phyloP scores from a whole-genome alignment of 2,113 vertebrate genomes.

The Xiphophorus maculatus region DNA sequence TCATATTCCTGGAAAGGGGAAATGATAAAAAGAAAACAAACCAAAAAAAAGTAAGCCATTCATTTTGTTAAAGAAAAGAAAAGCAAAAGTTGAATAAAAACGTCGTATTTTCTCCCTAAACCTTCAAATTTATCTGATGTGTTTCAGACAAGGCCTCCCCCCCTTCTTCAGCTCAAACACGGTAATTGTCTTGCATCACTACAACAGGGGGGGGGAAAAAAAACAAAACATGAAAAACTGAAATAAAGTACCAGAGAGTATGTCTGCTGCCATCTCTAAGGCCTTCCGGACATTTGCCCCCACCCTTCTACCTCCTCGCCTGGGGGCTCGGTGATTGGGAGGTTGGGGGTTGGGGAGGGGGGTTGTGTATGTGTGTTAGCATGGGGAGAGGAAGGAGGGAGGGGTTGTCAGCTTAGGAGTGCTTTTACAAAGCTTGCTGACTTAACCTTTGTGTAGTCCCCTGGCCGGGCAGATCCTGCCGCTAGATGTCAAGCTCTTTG shows the following conservation, averaged over 20 bases:
- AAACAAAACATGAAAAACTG: conserved; percentile 72
- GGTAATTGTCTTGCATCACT: conserved; percentile 54
- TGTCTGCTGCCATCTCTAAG: conserved; percentile 73
- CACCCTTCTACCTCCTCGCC: neutral
- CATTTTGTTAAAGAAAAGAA: neutral
- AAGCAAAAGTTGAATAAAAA: neutral
- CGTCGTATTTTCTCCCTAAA: neutral
- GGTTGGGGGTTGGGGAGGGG: neutral
- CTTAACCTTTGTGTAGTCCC: conserved; percentile 92
- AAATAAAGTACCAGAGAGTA: conserved; percentile 69
- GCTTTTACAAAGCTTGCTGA: conserved; percentile 90
- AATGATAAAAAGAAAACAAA: no score
- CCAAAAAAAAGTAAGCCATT: neutral
- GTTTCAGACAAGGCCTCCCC: neutral
- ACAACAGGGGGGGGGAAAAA: no score
- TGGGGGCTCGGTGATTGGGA: neutral
- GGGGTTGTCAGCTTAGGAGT: conserved; percentile 83
- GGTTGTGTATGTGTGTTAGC: conserved; percentile 34
- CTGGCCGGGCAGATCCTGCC: conserved; percentile 86
- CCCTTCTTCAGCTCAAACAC: conserved; percentile 43
- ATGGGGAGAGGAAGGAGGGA: conserved; percentile 6
- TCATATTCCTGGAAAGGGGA: conserved; percentile 2
- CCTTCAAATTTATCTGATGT: neutral
- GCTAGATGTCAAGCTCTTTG: conserved; percentile 92
- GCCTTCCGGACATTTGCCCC: conserved; percentile 59